These are phyloP conservation scores for Gasterosteus nipponicus DNA, from an alignment of 2,113 vertebrate genomes.

Conservation along the genomic window DNA sequence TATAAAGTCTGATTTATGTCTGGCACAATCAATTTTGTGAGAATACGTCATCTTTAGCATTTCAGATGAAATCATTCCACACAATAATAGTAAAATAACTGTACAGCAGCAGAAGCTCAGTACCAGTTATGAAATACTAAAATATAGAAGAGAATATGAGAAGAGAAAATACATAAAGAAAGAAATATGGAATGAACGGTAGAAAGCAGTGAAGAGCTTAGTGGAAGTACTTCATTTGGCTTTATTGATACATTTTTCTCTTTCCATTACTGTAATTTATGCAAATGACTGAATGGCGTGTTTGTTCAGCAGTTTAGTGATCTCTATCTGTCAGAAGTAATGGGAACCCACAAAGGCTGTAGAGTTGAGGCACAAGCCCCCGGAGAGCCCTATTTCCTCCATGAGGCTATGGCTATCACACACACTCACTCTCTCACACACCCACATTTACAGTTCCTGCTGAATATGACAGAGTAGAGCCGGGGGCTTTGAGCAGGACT, in stretches of 20 bases:
- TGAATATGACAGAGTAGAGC: conserved; percentile 53
- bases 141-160: neutral
- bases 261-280: conserved; percentile 81
- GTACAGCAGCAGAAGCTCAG: neutral
- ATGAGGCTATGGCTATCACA: conserved; percentile 47
- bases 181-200: conserved; percentile 7
- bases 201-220: conserved; percentile 20
- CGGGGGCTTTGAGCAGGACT: conserved; percentile 39
- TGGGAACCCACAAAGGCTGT: conserved; percentile 76
- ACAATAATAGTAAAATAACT: neutral
- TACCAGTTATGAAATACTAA: neutral
- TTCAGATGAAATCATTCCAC: conserved; percentile 5
- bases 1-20: conserved; percentile 10
- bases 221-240: conserved; percentile 64
- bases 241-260: conserved; percentile 77
- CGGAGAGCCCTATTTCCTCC: conserved; percentile 74
- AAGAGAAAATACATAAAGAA: neutral
- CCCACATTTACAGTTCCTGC: conserved; percentile 29
- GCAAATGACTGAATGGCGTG: conserved; percentile 81
- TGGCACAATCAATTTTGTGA: neutral
- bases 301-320: conserved; percentile 84
- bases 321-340: conserved; percentile 81
- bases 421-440: neutral
- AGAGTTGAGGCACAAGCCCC: conserved; percentile 78
- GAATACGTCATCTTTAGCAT: neutral